Base-by-base conservation (phyloP, 2,888 invertebrate species). In the Spialia ferax region DNA sequence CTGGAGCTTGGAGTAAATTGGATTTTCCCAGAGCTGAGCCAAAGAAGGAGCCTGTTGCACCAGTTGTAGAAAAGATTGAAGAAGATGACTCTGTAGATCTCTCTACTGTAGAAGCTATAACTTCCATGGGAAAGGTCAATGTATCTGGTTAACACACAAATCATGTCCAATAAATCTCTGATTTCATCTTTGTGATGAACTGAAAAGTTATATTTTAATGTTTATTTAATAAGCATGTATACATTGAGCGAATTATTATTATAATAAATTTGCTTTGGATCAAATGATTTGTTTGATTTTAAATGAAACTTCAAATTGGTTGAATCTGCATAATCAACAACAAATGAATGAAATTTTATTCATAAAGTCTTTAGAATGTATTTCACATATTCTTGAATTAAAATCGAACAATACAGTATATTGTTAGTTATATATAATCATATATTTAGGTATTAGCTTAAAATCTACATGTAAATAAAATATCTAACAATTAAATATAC, bases 1-100 rank as follows among this genome's bases (percentile, higher is more conserved):
- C 97, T 0, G 96, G 97, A 1, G 95, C 95, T 15, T 99, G 99
- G 99, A 84, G 95, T 10, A 95, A 95, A 75, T 87, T 99, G 26
- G 96, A 97, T 79, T 95, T 96, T 73, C 95, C 96, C 0, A 87
- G 93, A 69, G 70, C 79, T 45, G 80, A 78, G 59, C 78, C 80
- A 0, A 84, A 81, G 69, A 78, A 79, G 69, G 84, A 79, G 38
- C 73, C 74, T 1, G 65, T 73, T 3, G 75, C 79, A 71, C 74
- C 80, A 10, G 70, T 68, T 59, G 75, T 74, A 3, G 59, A 69
- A 20, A 72, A 70, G 59, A 68, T 64, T 10, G 75, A 68, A 69
- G 83, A 84, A 48, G 94, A 95, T 73, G 96, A 97, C 74, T 95
- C 95, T 8, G 96, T 97, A 7, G 97, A 97, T 85, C 92, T 98